phyloP scores from a whole-genome alignment of 2,797 vertebrate species.

The Acrocephalus scirpaceus region DNA sequence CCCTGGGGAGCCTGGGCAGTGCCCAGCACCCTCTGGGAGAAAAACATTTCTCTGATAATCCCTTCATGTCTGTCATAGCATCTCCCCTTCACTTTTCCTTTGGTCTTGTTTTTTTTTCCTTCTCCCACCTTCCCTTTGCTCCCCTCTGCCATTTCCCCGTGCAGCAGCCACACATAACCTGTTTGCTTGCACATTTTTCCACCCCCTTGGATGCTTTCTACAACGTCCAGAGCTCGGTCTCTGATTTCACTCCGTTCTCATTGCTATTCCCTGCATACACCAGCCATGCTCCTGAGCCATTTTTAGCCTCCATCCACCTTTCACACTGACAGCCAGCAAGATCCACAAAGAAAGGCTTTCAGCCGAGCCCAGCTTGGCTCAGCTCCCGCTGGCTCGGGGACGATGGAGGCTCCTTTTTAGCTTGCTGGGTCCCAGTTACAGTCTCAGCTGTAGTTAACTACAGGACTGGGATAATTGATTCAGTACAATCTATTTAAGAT shows the following conservation, averaged over 20 bases:
- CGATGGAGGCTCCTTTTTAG: not conserved
- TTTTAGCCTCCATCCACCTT: conserved; percentile 31
- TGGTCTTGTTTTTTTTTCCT: accelerated
- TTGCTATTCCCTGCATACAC: not conserved
- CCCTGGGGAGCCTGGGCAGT: not conserved
- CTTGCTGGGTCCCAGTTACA: not conserved
- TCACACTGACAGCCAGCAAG: not conserved
- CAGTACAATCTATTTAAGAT: not conserved
- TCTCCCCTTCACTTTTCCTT: not conserved
- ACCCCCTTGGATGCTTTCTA: not conserved
- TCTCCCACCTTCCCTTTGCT: not conserved
- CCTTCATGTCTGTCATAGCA: not conserved
- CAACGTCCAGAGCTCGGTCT: not conserved
- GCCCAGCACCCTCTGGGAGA: not conserved
- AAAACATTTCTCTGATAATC: not conserved
- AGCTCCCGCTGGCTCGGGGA: not conserved
- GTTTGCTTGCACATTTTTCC: not conserved
- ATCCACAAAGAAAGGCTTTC: not conserved
- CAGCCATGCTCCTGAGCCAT: not conserved
- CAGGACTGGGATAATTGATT: not conserved
- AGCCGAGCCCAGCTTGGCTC: conserved; percentile 11
- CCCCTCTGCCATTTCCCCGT: not conserved
- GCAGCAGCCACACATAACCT: not conserved
- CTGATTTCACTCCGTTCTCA: not conserved
- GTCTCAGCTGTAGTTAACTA: not conserved